Evolutionary conservation across 2,888 invertebrate species (phyloP).

Genomic region (Agrochola lychnidis): DNA sequence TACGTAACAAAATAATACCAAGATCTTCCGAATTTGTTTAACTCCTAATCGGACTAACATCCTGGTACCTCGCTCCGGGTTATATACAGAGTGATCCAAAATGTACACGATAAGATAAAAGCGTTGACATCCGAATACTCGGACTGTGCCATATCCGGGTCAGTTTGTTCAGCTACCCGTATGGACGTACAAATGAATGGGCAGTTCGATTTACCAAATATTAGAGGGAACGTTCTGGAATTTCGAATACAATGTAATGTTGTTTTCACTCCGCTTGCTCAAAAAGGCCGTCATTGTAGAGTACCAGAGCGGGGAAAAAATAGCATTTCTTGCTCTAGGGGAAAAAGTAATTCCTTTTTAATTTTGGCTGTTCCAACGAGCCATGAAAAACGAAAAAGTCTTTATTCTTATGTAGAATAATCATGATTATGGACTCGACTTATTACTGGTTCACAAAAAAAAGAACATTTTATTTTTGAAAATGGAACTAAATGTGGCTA

Average conservation of each 20-base stretch:
- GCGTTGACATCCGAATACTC: slow-evolving; percentile 31
- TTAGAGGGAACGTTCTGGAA: background rate
- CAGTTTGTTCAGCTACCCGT: slow-evolving; percentile 13
- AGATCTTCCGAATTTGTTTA: background rate
- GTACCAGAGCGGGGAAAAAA: too few species aligned
- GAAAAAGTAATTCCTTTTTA: too few species aligned
- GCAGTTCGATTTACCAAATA: slow-evolving; percentile 14
- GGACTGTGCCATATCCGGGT: slow-evolving; percentile 26
- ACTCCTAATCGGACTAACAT: background rate
- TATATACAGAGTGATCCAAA: slow-evolving; percentile 15
- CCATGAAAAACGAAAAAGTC: too few species aligned
- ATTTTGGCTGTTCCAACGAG: too few species aligned
- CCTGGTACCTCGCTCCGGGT: slow-evolving; percentile 2
- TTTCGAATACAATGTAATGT: background rate
- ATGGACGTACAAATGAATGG: background rate
- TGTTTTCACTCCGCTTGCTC: too few species aligned
- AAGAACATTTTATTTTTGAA: too few species aligned
- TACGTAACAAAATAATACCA: background rate
- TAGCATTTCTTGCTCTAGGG: too few species aligned
- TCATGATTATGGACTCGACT: too few species aligned
- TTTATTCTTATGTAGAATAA: too few species aligned
- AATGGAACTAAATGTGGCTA: too few species aligned
- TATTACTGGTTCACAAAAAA: too few species aligned
- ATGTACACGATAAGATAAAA: slow-evolving; percentile 32
- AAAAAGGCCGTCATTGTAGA: too few species aligned